Evolutionary conservation across 2,888 invertebrate genomes (phyloP), one percentile per base, ranked within the genome.

Genomic region (Blomia tropicalis): DNA sequence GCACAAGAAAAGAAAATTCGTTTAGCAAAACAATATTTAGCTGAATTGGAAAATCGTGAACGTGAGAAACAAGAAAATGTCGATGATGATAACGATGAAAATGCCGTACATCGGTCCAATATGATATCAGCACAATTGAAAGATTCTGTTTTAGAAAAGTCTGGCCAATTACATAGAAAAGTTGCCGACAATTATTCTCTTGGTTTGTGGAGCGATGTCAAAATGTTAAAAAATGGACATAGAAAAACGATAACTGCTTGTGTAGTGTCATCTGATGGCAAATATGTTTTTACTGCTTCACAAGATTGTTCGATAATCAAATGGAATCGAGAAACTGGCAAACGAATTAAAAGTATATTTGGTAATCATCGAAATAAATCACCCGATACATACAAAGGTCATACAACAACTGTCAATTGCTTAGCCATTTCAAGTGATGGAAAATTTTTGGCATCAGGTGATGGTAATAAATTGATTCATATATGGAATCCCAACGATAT

Each of bases 1-100:
- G 83, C 84, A 0, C 90, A 92, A 72, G 88, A 93, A 71, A 93
- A 92, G 72, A 85, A 87, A 68, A 72, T 93, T 58, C 80, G 91
- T 51, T 75, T 93, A 65, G 91, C 93, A 0, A 92, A 92, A 72
- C 81, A 86, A 72, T 91, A 91, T 74, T 77, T 95, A 36, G 79
- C 85, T 70, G 86, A 90, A 77, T 84, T 93, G 51, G 84, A 86
- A 74, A 82, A 80, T 70, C 83, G 87, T 77, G 80, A 80, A 79
- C 72, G 67, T 66, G 83, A 68, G 78, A 80, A 0, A 83, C 83
- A 68, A 77, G 81, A 82, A 62, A 80, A 79, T 67, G 79, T 81
- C 64, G 69, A 70, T 67, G 78, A 88, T 36, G 80, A 83, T n/a
- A 82, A 82, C 69, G 79, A 87, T 14, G 51, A 47, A 22, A 27